A percentile compares a stretch with the other conserved stretches of the same genome.
phyloP scores from a whole-genome alignment of 2,888 invertebrate genomes.

The Chrysina gloriosa region DNA sequence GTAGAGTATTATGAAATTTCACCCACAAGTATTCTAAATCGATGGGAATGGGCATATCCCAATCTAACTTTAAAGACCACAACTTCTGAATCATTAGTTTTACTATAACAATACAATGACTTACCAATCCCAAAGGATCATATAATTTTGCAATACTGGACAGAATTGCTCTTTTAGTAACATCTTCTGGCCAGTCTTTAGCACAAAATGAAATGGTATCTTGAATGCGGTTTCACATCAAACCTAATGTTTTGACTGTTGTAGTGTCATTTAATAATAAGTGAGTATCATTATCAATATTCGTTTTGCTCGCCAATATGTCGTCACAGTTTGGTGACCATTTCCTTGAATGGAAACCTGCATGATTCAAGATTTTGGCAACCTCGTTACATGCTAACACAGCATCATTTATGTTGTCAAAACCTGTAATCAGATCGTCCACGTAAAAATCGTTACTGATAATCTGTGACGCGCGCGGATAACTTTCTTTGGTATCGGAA shows the following conservation, averaged over 20 bases:
- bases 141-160: conserved; percentile 15
- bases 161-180: conserved; percentile 1
- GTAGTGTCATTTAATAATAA: too few species aligned
- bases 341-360: neutral
- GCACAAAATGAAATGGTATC: neutral
- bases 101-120: conserved; percentile 14
- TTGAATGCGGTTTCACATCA: neutral
- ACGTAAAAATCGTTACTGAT: neutral
- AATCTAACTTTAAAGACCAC: too few species aligned
- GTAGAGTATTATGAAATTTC: conserved; percentile 12
- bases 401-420: neutral
- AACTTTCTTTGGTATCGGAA: too few species aligned
- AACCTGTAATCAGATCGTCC: neutral
- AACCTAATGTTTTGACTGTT: too few species aligned
- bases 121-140: conserved; percentile 37
- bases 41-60: conserved; percentile 12
- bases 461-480: neutral
- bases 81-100: conserved; percentile 35
- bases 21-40: conserved; percentile 22
- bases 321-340: neutral
- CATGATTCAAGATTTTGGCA: neutral
- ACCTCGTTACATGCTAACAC: too few species aligned
- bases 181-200: neutral
- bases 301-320: neutral
- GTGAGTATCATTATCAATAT: too few species aligned